phyloP scores from a whole-genome alignment of 2,888 invertebrate genomes.

The Synanthedon myopaeformis region DNA sequence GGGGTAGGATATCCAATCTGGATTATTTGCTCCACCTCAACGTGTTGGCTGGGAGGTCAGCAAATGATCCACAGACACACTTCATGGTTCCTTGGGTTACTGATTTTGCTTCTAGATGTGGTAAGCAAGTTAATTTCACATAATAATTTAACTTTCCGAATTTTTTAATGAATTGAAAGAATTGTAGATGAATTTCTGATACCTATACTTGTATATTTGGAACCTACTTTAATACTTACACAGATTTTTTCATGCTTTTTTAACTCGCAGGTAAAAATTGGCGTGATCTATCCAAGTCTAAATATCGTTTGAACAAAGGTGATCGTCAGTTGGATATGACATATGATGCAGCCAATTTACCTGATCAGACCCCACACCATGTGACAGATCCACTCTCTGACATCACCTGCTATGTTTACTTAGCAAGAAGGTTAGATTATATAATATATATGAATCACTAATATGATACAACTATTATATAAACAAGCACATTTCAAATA shows the following conservation, averaged over 20 bases:
- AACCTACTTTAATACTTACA: background rate
- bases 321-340: constrained; percentile 95
- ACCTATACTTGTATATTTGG: no score
- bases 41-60: constrained; percentile 82
- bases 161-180: no score
- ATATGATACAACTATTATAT: background rate
- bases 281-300: constrained; percentile 93
- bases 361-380: constrained; percentile 85
- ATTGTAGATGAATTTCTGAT: no score
- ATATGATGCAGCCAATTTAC: constrained; percentile 72
- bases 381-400: constrained; percentile 96
- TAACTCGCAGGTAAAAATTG: constrained; percentile 72
- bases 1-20: constrained; percentile 88
- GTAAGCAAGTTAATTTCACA: constrained; percentile 34
- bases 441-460: background rate
- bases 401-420: constrained; percentile 97
- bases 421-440: constrained; percentile 75
- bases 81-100: constrained; percentile 98
- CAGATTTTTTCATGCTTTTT: background rate
- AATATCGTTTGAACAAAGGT: constrained; percentile 96
- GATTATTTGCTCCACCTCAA: constrained; percentile 94
- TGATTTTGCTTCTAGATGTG: constrained; percentile 87
- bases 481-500: no score
- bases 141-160: no score
- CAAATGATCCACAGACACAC: constrained; percentile 90